Evolutionary conservation across 2,113 vertebrate genomes (phyloP), one percentile per base, ranked within the genome.

Genomic region (Nematolebias whitei): DNA sequence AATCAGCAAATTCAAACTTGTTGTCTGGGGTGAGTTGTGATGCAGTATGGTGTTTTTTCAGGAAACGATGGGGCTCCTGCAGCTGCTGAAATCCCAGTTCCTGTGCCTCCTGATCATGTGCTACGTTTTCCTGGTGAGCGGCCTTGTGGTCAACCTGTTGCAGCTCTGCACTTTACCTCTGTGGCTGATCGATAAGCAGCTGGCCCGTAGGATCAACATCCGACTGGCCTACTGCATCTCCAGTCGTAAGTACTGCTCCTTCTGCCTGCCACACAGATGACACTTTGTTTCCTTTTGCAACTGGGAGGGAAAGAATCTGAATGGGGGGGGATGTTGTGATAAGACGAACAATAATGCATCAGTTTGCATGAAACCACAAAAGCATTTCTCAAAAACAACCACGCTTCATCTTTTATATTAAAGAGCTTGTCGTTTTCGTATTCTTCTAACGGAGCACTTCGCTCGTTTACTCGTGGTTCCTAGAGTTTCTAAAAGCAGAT

Each of bases 101-200:
- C 79, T 98, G 85, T 94, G 92, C 80, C 96, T 96, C 13, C 92
- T 99, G 41, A 64, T 98, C 84, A 93, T 99, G 87, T 94, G 94
- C 83, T 99, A 96, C 19, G 95, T 98, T 76, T 98, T 99, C 86
- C 92, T 98, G 81, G 91, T 89, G 72, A 98, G 95, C 19, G 98
- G 97, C 66, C 86, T 99, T 47, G 92, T 98, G 9, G 24, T 98
- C 83, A 99, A 99, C 91, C 68, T 95, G 65, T 52, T 98, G 66
- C 98, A 99, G 86, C 74, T 99, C 53, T 92, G 93, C 77, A 96
- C 95, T 0, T 93, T 96, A 57, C 76, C 94, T 2, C 87, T 99
- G 76, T 97, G 98, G 98, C 91, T 92, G 12, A 57, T 98, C 85
- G 93, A 91, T 89, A 96, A 94, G 85, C 95, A 96, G 71, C 93